Evolutionary conservation across 2,113 vertebrate genomes (phyloP).

Genomic region (Oryctolagus cuniculus): DNA sequence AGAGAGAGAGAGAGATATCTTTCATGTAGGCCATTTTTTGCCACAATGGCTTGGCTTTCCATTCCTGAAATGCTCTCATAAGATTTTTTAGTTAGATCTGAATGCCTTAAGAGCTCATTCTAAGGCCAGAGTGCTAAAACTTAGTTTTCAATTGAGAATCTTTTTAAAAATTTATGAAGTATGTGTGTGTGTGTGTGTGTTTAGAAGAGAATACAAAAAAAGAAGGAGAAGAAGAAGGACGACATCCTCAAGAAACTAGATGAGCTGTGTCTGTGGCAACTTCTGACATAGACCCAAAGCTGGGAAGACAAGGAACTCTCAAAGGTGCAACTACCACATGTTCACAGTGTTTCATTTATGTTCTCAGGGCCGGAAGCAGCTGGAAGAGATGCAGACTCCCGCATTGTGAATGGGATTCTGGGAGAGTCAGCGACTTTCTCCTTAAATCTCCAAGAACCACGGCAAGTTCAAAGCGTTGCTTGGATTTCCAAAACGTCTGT

Average conservation of each 20-base stretch:
- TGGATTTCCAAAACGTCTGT: conserved; percentile 67
- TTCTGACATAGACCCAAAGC: background rate
- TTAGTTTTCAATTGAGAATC: conserved; percentile 17
- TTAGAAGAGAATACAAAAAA: background rate
- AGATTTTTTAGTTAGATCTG: no score
- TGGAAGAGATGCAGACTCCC: background rate
- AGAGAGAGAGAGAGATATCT: no score
- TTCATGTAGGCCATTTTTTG: no score
- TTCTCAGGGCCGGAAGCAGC: conserved; percentile 64
- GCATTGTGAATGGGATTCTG: conserved; percentile 50
- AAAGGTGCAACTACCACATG: background rate
- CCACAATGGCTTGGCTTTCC: no score
- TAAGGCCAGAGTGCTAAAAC: no score
- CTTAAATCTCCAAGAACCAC: conserved; percentile 1
- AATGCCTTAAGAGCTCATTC: no score
- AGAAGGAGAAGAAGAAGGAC: no score
- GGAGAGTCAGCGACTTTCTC: conserved; percentile 70
- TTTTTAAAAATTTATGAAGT: conserved; percentile 6
- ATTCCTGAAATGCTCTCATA: no score
- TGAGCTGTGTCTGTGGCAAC: background rate
- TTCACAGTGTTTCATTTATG: conserved; percentile 13
- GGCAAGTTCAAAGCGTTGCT: conserved; percentile 18
- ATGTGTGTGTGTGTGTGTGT: no score
- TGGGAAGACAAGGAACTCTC: background rate
- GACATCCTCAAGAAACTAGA: background rate